phyloP scores from a whole-genome alignment of 1,140 invertebrate species.

The Aporrectodea caliginosa region DNA sequence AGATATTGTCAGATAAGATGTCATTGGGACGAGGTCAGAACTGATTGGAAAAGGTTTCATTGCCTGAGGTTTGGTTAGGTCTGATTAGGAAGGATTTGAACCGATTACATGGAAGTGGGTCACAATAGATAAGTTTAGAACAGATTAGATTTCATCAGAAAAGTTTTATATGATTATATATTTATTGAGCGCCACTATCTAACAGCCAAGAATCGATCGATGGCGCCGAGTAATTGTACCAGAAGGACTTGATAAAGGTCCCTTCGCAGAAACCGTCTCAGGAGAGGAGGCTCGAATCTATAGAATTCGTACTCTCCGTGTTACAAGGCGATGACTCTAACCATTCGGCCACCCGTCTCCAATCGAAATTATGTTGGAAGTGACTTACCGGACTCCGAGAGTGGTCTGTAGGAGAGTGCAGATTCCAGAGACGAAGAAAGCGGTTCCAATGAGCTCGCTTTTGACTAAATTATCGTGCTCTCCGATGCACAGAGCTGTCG shows the following conservation, averaged over 20 bases:
- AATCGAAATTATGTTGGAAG: too few relatives aligned
- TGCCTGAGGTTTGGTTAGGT: too few relatives aligned
- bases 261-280: not conserved
- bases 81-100: too few relatives aligned
- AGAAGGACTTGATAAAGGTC: not conserved
- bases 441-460: constrained; percentile 78
- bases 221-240: not conserved
- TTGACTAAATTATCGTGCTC: constrained; percentile 61
- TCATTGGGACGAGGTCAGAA: too few relatives aligned
- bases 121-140: too few relatives aligned
- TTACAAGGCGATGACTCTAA: not conserved
- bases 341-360: too few relatives aligned
- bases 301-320: not conserved
- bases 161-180: too few relatives aligned
- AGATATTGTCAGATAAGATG: too few relatives aligned
- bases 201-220: not conserved
- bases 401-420: constrained; percentile 76
- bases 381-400: constrained; percentile 69
- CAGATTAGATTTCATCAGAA: too few relatives aligned
- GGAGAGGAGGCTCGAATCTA: not conserved
- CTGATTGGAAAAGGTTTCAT: too few relatives aligned
- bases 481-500: constrained; percentile 76
- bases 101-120: too few relatives aligned
- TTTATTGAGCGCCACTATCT: too few relatives aligned
- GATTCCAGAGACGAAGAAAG: constrained; percentile 81